Base-by-base conservation (phyloP, 2,888 invertebrate genomes). In the Platycnemis pennipes region DNA sequence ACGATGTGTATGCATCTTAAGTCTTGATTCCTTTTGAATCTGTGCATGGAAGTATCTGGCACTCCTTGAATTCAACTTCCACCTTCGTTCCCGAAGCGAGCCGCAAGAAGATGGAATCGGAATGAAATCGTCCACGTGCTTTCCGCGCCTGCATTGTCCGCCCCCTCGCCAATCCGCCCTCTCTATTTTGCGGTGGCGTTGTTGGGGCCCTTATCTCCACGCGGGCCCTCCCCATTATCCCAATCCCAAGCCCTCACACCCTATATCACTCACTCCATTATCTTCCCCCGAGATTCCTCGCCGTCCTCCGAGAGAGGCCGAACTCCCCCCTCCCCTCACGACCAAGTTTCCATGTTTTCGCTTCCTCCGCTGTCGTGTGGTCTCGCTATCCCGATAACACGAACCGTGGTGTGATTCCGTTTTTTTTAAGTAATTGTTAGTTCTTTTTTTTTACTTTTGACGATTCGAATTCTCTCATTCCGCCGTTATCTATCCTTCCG, bases 191-290 rank as follows among this genome's bases (percentile, higher is more conserved):
- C 7, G 69, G 69, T 69, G 69, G 26, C 26, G 16, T 49, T 49
- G 8, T 56, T 22, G 22, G 22, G 69, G 31, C 31, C 5, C 69
- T 69, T 69, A 69, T 69, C 69, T 45, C 87, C 87, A 19, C 31
- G 89, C 63, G 44, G 37, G 5, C 42, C 44, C 37, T 26, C 22
- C 56, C 89, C 37, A 22, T n/a, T 37, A 26, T 13, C 88, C 16
- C 26, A 13, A 49, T 8, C 45, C 77, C 77, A 77, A 13, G 16
- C 44, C 87, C 44, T 11, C 11, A 5, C 87, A 8, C 87, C 45
- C 44, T 87, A 45, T 45, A 45, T 44, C 87, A 45, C 87, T 45
- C 87, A 45, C 45, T 87, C 19, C 69, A 69, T 69, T 69, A 69
- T 69, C 69, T 69, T 69, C 22, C 31, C 31, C 7, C n/a, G 31